Percentiles rank a stretch among this genome's conserved stretches.
phyloP scores from a whole-genome alignment of 2,113 vertebrate genomes.

The Edolisoma coerulescens region DNA sequence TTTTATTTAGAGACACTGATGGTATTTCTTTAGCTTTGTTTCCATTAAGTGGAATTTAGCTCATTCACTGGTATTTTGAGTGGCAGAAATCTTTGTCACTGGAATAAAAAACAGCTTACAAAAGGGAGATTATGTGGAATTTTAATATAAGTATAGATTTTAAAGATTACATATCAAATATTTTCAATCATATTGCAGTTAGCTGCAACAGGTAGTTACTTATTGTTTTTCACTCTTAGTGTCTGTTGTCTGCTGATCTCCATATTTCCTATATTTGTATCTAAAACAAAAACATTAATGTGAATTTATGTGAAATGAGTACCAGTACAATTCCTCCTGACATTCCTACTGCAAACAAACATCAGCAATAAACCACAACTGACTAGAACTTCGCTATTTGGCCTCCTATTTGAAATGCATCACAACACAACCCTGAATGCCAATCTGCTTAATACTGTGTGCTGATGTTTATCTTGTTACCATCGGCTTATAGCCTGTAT shows the following conservation, averaged over 20 bases:
- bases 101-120: not conserved
- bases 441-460: not conserved
- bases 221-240: slow-evolving; percentile 48
- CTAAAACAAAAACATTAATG: slow-evolving; percentile 37
- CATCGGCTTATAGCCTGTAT: not conserved
- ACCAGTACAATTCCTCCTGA: not conserved
- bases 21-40: not conserved
- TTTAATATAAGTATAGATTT: not conserved
- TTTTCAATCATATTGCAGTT: not conserved
- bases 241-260: slow-evolving; percentile 9
- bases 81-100: not conserved
- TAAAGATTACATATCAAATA: slow-evolving; percentile 15
- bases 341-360: not conserved
- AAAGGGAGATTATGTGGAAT: not conserved
- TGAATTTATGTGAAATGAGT: not conserved
- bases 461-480: not conserved
- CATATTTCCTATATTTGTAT: slow-evolving; percentile 9
- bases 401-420: not conserved
- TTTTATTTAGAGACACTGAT: not conserved
- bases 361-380: not conserved
- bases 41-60: not conserved
- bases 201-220: slow-evolving; percentile 39
- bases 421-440: not conserved
- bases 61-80: not conserved
- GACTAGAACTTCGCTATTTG: not conserved